Conservation (phyloP, 2,888 invertebrate species). For the Timandra comae region DNA sequence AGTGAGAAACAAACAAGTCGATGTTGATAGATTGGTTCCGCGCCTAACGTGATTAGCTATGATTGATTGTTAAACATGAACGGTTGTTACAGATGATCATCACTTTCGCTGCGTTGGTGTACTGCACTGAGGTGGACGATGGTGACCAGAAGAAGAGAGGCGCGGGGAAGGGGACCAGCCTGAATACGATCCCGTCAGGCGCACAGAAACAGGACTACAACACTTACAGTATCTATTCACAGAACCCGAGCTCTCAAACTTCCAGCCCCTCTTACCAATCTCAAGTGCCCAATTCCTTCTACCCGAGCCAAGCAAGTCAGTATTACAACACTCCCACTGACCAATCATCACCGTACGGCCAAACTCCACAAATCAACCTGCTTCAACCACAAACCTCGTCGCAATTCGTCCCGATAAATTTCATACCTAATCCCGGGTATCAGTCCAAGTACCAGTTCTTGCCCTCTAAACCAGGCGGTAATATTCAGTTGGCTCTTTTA, state of each 20-base stretch:
- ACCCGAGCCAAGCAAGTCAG: slow-evolving; percentile 55
- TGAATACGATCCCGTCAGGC: slow-evolving; percentile 61
- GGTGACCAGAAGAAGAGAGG: slow-evolving; percentile 65
- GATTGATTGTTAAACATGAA: slow-evolving; percentile 31
- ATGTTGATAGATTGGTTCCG: slow-evolving; percentile 39
- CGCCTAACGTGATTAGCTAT: slow-evolving; percentile 28
- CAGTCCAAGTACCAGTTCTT: slow-evolving; percentile 64
- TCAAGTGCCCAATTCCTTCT: slow-evolving; percentile 56
- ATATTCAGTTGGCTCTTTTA: slow-evolving; percentile 53
- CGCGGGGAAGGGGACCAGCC: slow-evolving; percentile 47
- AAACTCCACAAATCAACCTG: slow-evolving; percentile 42
- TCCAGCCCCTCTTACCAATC: slow-evolving; percentile 42
- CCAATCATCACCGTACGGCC: slow-evolving; percentile 24
- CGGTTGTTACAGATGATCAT: slow-evolving; percentile 52
- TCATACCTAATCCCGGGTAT: slow-evolving; percentile 58
- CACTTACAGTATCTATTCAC: slow-evolving; percentile 57
- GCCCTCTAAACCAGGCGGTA: slow-evolving; percentile 50
- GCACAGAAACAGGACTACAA: slow-evolving; percentile 67
- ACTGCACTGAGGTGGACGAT: slow-evolving; percentile 56
- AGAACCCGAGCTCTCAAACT: slow-evolving; percentile 40
- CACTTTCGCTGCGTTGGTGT: slow-evolving; percentile 47
- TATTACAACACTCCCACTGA: slow-evolving; percentile 48
- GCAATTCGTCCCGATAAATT: slow-evolving; percentile 60
- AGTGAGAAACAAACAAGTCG: slow-evolving; percentile 5
- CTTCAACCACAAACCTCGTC: slow-evolving; percentile 40